Base-by-base conservation (phyloP, 2,888 invertebrate genomes). In the Polydrusus cervinus region DNA sequence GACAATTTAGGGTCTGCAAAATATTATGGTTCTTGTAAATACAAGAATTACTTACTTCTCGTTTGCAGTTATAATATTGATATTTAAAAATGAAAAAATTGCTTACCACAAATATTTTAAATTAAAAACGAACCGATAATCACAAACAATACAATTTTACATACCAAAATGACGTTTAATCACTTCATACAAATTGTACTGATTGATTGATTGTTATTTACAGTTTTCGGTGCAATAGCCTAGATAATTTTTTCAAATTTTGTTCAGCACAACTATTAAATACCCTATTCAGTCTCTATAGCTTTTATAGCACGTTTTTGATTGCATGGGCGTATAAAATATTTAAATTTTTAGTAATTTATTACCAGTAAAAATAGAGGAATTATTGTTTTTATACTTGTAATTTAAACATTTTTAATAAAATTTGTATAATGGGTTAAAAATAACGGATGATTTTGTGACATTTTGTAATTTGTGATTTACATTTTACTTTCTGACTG, bases 191-290 rank as follows among this genome's bases (percentile, higher is more conserved):
- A 72, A 72, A 72, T 66, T 60, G 25, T 49, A 34, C 49, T 66
- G 71, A 71, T 71, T 71, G 71, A 64, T 53, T 16, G 57, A 47
- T 66, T 60, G 60, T 72, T 66, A 60, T 71, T 57, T 66, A 72
- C 60, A 47, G 57, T 72, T 72, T 57, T 66, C 38, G 9, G 49
- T 60, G 57, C 60, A 72, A 72, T 60, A 49, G 65, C 25, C 51
- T 65, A 60, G 38, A 65, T 66, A 66, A 65, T 65, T 71, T 64
- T 53, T 25, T 18, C 55, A 65, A 51, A 62, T 25, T 45, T 45
- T 62, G 62, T 25, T 2, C 5, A 16, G 45, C 10, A 3, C 43
- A 40, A 62, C 43, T 38, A 38, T 11, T 18, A 60, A 60, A 60
- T 40, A 34, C 13, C 18, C 64, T 34, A 64, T 30, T 43, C 16